Conservation (phyloP, 2,113 vertebrate species). For the Talpa occidentalis region DNA sequence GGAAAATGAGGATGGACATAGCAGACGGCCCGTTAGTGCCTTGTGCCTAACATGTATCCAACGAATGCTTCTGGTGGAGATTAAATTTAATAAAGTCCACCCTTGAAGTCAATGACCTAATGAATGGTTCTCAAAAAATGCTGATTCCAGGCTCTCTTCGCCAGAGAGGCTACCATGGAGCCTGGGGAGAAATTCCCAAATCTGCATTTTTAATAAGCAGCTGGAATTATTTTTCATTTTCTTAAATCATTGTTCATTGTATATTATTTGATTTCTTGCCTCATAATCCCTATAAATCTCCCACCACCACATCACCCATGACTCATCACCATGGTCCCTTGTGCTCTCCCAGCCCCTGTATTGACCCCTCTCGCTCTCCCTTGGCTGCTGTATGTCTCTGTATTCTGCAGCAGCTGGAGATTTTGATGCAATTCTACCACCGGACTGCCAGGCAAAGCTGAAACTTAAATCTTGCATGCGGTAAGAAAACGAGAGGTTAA, state of each 20-base stretch:
- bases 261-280: too few species aligned
- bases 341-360: too few species aligned
- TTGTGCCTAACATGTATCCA: background rate
- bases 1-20: background rate
- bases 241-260: too few species aligned
- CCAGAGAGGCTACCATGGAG: background rate
- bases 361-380: too few species aligned
- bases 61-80: background rate
- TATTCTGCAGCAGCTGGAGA: background rate
- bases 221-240: too few species aligned
- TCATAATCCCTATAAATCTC: too few species aligned
- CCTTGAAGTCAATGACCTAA: background rate
- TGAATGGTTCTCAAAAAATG: conserved; percentile 15
- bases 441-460: background rate
- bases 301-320: too few species aligned
- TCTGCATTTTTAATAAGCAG: background rate
- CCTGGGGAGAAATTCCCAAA: background rate
- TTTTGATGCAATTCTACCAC: background rate
- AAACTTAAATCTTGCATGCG: background rate
- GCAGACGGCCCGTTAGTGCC: background rate
- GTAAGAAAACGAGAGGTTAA: background rate
- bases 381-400: too few species aligned
- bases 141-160: background rate
- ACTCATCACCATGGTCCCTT: too few species aligned
- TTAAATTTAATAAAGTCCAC: conserved; percentile 20